These are phyloP conservation scores for Amorpha juglandis DNA, from an alignment of 2,888 invertebrate species.

Conservation along the genomic window DNA sequence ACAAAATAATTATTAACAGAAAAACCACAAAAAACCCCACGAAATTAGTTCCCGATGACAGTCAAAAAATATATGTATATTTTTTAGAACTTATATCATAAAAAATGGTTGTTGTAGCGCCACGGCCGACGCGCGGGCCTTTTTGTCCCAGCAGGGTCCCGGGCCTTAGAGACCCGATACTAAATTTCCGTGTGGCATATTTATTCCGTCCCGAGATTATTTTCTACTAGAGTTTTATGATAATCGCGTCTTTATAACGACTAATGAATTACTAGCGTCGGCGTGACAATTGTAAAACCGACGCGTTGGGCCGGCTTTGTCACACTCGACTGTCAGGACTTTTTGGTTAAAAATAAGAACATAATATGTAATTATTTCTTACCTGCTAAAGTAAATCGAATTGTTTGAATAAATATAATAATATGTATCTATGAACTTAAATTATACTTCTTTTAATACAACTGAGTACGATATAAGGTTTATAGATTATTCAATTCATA, in stretches of 20 bases:
- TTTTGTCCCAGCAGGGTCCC: constrained; percentile 72
- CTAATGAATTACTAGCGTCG: constrained; percentile 73
- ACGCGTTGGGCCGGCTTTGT: constrained; percentile 28
- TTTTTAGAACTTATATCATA: constrained; percentile 60
- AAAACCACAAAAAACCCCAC: constrained; percentile 77
- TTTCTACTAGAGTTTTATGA: constrained; percentile 80
- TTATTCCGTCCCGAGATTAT: constrained; percentile 75
- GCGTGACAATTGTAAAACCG: constrained; percentile 55
- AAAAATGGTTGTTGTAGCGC: constrained; percentile 69
- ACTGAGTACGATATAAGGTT: too few relatives aligned
- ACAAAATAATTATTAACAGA: constrained; percentile 76
- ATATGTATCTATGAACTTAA: too few relatives aligned
- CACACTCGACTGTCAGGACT: background rate
- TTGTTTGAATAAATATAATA: background rate
- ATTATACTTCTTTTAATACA: too few relatives aligned
- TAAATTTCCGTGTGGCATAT: constrained; percentile 80
- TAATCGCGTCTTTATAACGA: constrained; percentile 70
- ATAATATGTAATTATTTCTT: background rate
- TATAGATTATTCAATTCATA: too few relatives aligned
- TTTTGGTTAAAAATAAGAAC: background rate
- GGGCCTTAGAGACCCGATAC: constrained; percentile 57
- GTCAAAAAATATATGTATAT: constrained; percentile 80
- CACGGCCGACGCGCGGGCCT: constrained; percentile 70
- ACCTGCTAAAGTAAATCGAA: background rate
- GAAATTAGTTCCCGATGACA: constrained; percentile 85